Conservation (phyloP, 2,797 vertebrate species). For the Megalops cyprinoides region DNA sequence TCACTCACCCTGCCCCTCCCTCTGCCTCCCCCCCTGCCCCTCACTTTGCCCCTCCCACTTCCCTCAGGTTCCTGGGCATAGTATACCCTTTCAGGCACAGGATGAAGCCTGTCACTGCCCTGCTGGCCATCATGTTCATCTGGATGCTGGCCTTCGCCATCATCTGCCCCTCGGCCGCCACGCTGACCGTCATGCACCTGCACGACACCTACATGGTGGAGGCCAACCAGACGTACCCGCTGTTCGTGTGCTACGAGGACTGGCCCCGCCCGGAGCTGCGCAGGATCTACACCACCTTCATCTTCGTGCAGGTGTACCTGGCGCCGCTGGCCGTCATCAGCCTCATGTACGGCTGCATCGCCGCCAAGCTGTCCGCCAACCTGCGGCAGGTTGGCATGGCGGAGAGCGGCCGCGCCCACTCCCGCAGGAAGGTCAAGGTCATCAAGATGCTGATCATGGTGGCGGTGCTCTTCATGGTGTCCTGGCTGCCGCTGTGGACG, state of each 20-base stretch:
- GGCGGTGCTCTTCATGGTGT: conserved; percentile 62
- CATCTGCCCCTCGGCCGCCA: conserved; percentile 60
- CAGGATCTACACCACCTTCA: conserved; percentile 57
- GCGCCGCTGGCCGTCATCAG: conserved; percentile 55
- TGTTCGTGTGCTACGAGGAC: conserved; percentile 58
- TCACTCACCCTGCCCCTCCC: neutral
- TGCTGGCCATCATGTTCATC: conserved; percentile 55
- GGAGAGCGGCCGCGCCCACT: conserved; percentile 21
- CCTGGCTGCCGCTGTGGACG: conserved; percentile 64
- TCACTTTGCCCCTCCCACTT: neutral
- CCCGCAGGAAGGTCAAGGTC: conserved; percentile 51
- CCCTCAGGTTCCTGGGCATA: conserved; percentile 57
- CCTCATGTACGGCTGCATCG: conserved; percentile 59
- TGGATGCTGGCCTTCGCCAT: conserved; percentile 61
- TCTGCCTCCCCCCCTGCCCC: neutral
- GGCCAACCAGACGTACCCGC: conserved; percentile 49
- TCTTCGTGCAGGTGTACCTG: conserved; percentile 61
- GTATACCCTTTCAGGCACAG: conserved; percentile 60
- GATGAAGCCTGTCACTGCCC: conserved; percentile 48
- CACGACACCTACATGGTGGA: conserved; percentile 53
- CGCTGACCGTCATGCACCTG: conserved; percentile 53
- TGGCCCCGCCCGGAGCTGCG: conserved; percentile 56
- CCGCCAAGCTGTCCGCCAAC: conserved; percentile 51
- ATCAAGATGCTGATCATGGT: conserved; percentile 64
- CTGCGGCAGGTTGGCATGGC: conserved; percentile 40